These are phyloP conservation scores for Drosophila nasuta DNA, from an alignment of 1,140 invertebrate genomes.

Conservation along the genomic window DNA sequence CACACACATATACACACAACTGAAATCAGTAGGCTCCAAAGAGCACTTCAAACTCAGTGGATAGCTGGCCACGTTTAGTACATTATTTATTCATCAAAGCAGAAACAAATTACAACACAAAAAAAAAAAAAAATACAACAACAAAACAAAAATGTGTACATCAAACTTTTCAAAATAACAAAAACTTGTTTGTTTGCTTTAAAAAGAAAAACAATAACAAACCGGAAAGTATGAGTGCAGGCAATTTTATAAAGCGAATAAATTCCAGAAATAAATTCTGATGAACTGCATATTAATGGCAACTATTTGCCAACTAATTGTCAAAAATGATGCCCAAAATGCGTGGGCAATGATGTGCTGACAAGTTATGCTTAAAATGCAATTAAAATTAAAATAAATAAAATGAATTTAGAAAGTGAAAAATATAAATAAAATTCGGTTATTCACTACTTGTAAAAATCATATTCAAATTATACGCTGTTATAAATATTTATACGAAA, in stretches of 20 bases:
- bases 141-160: too few species aligned
- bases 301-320: constrained; percentile 17
- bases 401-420: too few species aligned
- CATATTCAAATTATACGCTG: too few species aligned
- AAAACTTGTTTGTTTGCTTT: constrained; percentile 23
- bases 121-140: not conserved
- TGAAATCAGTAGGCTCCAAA: constrained; percentile 17
- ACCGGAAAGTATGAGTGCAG: not conserved
- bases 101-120: not conserved
- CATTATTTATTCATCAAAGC: constrained; percentile 34
- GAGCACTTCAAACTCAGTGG: not conserved
- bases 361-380: not conserved
- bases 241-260: not conserved
- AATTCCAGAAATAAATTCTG: constrained; percentile 3
- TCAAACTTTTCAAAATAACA: constrained; percentile 31
- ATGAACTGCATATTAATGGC: not conserved
- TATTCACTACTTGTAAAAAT: too few species aligned
- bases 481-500: too few species aligned
- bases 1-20: not conserved
- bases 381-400: not conserved
- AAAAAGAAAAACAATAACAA: constrained; percentile 15
- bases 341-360: not conserved
- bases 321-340: not conserved
- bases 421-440: too few species aligned
- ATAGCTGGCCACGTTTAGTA: not conserved